Conservation (phyloP, 2,113 vertebrate genomes). For the Brachypteracias leptosomus region DNA sequence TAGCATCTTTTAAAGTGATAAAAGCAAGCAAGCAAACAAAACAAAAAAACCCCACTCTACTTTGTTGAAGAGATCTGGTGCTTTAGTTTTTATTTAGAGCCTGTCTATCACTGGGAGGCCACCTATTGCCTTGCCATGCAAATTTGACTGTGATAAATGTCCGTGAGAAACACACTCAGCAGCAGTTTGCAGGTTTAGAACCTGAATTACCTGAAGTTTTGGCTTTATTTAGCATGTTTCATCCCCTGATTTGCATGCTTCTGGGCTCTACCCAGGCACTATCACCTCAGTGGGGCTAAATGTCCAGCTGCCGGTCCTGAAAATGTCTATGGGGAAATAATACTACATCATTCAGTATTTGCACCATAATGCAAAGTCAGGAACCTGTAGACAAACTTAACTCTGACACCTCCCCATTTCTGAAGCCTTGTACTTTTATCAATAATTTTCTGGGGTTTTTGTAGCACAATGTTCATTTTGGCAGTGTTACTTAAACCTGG, state of each 20-base stretch:
- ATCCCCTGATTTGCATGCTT: not conserved
- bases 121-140: not conserved
- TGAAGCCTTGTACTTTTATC: not conserved
- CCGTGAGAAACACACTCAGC: not conserved
- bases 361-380: not conserved
- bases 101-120: not conserved
- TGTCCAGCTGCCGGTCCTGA: fast-evolving
- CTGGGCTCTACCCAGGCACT: not conserved
- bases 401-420: not conserved
- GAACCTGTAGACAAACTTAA: not conserved
- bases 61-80: not conserved
- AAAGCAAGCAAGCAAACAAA: not conserved
- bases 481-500: not conserved
- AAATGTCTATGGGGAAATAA: not conserved
- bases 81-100: not conserved
- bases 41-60: not conserved
- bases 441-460: not conserved
- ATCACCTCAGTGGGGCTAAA: not conserved
- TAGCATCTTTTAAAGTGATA: not conserved
- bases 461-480: not conserved
- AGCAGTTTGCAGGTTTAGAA: not conserved
- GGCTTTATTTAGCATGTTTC: not conserved
- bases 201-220: not conserved
- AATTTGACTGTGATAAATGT: not conserved
- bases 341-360: not conserved